phyloP scores from a whole-genome alignment of 1,140 invertebrate species.

The Lepidurus apus region DNA sequence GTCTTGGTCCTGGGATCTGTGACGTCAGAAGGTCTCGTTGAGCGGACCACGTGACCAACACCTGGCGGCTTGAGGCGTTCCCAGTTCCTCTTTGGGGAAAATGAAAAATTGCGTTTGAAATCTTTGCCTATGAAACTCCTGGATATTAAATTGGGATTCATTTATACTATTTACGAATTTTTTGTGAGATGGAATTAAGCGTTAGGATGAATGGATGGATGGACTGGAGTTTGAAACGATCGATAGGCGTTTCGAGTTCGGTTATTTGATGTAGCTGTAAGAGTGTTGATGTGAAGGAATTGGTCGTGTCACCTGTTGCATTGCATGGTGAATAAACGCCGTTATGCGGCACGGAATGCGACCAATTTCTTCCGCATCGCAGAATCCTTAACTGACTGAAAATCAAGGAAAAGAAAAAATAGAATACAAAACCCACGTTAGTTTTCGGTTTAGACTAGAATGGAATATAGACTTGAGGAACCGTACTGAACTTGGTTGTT shows the following conservation, averaged over 20 bases:
- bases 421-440: too few species aligned
- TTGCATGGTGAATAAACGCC: neutral
- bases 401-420: too few species aligned
- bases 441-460: too few species aligned
- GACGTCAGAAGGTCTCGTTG: conserved; percentile 9
- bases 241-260: neutral
- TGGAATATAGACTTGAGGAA: too few species aligned
- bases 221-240: too few species aligned
- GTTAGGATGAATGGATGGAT: too few species aligned
- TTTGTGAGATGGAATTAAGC: too few species aligned
- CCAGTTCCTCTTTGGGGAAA: neutral
- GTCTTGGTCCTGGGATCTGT: neutral
- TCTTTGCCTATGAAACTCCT: too few species aligned
- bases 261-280: neutral
- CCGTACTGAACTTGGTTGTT: too few species aligned
- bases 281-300: neutral
- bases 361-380: conserved; percentile 14
- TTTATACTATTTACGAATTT: too few species aligned
- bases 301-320: conserved; percentile 21
- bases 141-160: too few species aligned
- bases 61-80: neutral
- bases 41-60: neutral
- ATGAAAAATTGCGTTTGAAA: too few species aligned
- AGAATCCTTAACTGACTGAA: neutral
- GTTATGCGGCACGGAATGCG: conserved; percentile 17